Evolutionary conservation across 2,888 invertebrate genomes (phyloP), one percentile per base, ranked within the genome.

Genomic region (Cheilosia pagana): DNA sequence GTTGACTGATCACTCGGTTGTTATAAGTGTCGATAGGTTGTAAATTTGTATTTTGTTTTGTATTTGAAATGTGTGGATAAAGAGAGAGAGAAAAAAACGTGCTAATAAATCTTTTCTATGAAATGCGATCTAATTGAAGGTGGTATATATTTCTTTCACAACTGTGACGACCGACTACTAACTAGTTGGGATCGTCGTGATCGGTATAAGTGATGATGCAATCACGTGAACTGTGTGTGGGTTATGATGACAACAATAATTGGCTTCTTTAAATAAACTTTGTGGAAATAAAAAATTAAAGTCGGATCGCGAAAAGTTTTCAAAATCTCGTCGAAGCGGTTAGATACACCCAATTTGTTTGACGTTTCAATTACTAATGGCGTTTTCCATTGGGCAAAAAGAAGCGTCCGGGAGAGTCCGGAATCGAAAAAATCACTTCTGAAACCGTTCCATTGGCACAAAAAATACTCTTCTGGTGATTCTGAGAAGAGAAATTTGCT

Each of bases 51-150:
- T 53, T 70, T 48, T n/a, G n/a, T n/a, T 68, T 52, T 50, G 12
- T 52, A 21, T 70, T 48, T 50, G 39, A 55, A 28, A 43, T 52
- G 21, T 45, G 25, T 53, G 35, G 31, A 21, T n/a, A 28, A 28
- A 10, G 35, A 35, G 21, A 19, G 53, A 52, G 16, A 39, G 45
- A 57, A 60, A 12, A 50, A 68, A 57, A 62, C 23, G 16, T 81
- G 76, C 31, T 63, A 81, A 81, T 76, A 70, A 81, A 76, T 39
- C 19, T 59, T 60, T 59, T 76, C 48, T 57, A 70, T 28, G 57
- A 76, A 70, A 52, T 41, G 41, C 3, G 23, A 25, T 53, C 52
- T 65, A 67, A 79, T 67, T 75, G 62, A 67, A 45, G 45, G 43
- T 55, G 21, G 45, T 52, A 39, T 52, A 39, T 25, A 45, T 74